Evolutionary conservation across 2,797 vertebrate genomes (phyloP), one percentile per base, ranked within the genome.

Genomic region (Smutsia temminckii): DNA sequence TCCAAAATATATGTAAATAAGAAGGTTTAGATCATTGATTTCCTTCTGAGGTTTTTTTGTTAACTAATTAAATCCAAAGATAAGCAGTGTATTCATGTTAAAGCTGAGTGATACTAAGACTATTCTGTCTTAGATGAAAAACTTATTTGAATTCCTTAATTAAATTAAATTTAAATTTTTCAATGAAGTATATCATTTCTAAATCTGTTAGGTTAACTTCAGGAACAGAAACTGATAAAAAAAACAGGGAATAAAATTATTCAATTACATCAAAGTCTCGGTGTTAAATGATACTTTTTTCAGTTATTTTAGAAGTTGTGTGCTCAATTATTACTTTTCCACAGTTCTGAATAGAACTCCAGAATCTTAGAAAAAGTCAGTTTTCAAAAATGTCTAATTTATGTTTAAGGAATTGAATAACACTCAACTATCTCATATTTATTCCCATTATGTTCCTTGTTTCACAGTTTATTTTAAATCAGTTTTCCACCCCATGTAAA

Each of bases 91-190:
- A 89, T 61, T 96, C 72, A 66, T 69, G 25, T 79, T 93, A 92
- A 96, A 91, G 29, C 29, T 92, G 9, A 13, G 32, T 55, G 37
- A 85, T 64, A 51, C 37, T 72, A 64, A 85, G 63, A 84, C 20
- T 77, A 34, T 66, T 96, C 66, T 87, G 21, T 93, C 34, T 93
- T 66, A 32, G 20, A 63, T 49, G 86, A 37, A 81, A 96, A 37
- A 59, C 64, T 63, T 71, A 89, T 84, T 93, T 93, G 51, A 92
- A 96, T 92, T 93, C 12, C 23, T 81, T 92, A 95, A 53, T 46
- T 92, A 79, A 91, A 72, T 95, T 91, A 85, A 87, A 91, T 34
- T 95, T 85, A 66, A 71, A 95, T 94, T 78, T 95, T 88, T 94
- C 57, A 85, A 20, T 85, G 68, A 69, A 69, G 49, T 93, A 89